Evolutionary conservation across 2,888 invertebrate species (phyloP).

Genomic region (Laothoe populi): DNA sequence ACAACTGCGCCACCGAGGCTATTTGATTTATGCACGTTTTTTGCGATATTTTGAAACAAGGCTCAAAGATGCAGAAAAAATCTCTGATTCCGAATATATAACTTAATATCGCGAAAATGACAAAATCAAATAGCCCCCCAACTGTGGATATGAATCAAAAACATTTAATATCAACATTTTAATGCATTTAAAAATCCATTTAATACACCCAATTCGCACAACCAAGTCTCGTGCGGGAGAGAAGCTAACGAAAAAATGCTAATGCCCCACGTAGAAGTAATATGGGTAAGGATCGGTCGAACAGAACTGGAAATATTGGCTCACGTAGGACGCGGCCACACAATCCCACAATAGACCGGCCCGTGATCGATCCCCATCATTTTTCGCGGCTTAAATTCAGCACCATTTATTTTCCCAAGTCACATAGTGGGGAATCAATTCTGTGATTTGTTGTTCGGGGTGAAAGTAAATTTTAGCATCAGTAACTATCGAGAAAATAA

Average conservation of each 20-base stretch:
- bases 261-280: slow-evolving; percentile 42
- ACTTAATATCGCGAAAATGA: no score
- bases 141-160: no score
- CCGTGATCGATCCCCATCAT: slow-evolving; percentile 41
- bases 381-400: slow-evolving; percentile 30
- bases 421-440: slow-evolving; percentile 7
- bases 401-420: not conserved
- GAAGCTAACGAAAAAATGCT: slow-evolving; percentile 37
- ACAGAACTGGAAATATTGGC: slow-evolving; percentile 44
- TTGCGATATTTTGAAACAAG: no score
- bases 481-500: no score
- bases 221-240: slow-evolving; percentile 15
- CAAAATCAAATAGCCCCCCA: no score
- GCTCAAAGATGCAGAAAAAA: no score
- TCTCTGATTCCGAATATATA: no score
- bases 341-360: slow-evolving; percentile 29
- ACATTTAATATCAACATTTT: not conserved
- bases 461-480: not conserved
- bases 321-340: slow-evolving; percentile 34
- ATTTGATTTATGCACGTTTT: no score
- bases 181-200: not conserved
- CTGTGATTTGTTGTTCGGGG: not conserved
- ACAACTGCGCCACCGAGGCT: no score
- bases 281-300: slow-evolving; percentile 38
- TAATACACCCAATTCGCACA: not conserved